phyloP scores from a whole-genome alignment of 2,797 vertebrate species.

The Enteromius afrohamiltoni region DNA sequence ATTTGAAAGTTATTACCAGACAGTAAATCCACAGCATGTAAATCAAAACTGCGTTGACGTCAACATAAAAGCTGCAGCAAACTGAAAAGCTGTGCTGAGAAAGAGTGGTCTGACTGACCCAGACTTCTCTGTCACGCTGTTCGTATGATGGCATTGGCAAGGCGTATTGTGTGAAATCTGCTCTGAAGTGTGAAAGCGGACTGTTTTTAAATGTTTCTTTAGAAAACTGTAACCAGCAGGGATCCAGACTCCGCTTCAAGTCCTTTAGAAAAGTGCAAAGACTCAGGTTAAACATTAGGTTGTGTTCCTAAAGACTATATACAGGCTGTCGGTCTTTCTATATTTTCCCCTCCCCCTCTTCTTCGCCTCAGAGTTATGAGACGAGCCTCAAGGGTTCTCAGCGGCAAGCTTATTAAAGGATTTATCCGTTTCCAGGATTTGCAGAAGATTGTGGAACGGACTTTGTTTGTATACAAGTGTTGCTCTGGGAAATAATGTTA shows the following conservation, averaged over 20 bases:
- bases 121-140: conserved; percentile 9
- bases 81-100: conserved; percentile 15
- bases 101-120: conserved; percentile 28
- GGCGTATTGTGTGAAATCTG: background rate
- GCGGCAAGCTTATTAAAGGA: conserved; percentile 80
- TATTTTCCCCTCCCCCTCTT: conserved; percentile 13
- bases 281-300: conserved; percentile 53
- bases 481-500: conserved; percentile 79
- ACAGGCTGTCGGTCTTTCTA: conserved; percentile 17
- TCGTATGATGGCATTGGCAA: background rate
- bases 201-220: conserved; percentile 13
- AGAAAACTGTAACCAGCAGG: conserved; percentile 1
- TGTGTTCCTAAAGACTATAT: conserved; percentile 63
- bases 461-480: conserved; percentile 79
- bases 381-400: conserved; percentile 65
- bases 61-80: conserved; percentile 54
- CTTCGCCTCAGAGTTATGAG: conserved; percentile 27
- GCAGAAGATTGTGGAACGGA: conserved; percentile 73
- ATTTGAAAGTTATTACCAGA: conserved; percentile 64
- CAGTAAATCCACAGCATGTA: conserved; percentile 56
- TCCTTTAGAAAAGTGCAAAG: conserved; percentile 5
- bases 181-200: conserved; percentile 12
- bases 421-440: conserved; percentile 76
- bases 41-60: conserved; percentile 62
- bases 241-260: background rate